Percentiles rank a stretch among this genome's conserved stretches.
Conservation (phyloP, 2,113 vertebrate genomes). For the Nothoprocta perdicaria region DNA sequence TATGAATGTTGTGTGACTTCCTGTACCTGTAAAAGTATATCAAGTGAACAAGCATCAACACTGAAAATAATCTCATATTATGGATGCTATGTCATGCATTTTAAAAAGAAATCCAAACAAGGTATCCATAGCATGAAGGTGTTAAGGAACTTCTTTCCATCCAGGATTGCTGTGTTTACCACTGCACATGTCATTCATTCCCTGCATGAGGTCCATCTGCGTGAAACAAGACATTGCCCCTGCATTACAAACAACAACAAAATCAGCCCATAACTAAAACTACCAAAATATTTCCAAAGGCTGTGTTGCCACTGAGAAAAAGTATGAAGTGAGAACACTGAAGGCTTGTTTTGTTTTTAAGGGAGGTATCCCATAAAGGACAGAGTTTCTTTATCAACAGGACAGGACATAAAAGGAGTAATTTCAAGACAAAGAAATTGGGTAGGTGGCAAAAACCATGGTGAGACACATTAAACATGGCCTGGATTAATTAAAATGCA, state of each 20-base stretch:
- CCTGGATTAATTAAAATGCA: conserved; percentile 10
- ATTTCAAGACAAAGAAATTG: background rate
- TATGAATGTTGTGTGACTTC: background rate
- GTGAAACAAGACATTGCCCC: background rate
- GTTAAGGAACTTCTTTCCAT: background rate
- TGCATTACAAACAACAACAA: background rate
- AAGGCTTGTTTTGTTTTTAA: background rate
- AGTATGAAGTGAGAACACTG: background rate
- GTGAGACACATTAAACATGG: background rate
- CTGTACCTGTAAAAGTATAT: background rate
- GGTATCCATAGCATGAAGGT: background rate
- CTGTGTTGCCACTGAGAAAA: background rate
- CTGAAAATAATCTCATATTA: background rate
- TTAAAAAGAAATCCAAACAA: background rate
- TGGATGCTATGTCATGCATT: background rate
- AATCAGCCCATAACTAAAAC: background rate
- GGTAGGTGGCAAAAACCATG: background rate
- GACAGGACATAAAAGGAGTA: background rate
- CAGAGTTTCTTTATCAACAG: background rate
- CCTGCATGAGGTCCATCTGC: background rate
- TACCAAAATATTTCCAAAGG: background rate
- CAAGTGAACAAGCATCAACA: background rate
- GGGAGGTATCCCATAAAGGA: background rate
- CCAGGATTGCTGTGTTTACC: background rate
- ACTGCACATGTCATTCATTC: background rate